Evolutionary conservation across 2,113 vertebrate genomes (phyloP).

Genomic region (Phrynosoma platyrhinos): DNA sequence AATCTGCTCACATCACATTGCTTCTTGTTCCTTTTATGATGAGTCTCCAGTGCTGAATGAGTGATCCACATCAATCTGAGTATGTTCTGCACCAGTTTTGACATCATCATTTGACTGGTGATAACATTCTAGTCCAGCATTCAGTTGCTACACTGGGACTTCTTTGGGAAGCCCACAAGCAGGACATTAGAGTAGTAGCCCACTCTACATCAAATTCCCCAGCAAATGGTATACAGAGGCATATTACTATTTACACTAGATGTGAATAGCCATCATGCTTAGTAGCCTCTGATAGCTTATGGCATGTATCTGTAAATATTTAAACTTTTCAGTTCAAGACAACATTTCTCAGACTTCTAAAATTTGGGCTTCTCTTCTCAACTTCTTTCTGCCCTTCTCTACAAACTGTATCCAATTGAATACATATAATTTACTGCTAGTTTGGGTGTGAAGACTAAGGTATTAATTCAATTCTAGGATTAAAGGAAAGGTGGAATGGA

Average conservation of each 20-base stretch:
- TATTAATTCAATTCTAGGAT: not conserved
- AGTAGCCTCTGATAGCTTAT: too few species aligned
- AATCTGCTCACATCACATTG: too few species aligned
- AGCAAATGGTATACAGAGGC: not conserved
- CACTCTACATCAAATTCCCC: not conserved
- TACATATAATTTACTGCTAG: not conserved
- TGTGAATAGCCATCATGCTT: too few species aligned
- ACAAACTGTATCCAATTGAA: not conserved
- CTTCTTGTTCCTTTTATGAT: too few species aligned
- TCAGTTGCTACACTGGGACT: not conserved
- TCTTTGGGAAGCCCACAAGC: not conserved
- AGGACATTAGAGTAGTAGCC: not conserved
- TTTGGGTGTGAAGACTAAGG: not conserved
- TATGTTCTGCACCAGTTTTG: too few species aligned
- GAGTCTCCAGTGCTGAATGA: not conserved
- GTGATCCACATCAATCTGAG: too few species aligned
- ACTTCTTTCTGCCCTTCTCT: not conserved
- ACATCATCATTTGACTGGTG: not conserved
- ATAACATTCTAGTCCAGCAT: not conserved
- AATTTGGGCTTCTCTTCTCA: too few species aligned
- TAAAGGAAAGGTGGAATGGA: not conserved
- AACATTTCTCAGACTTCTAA: too few species aligned
- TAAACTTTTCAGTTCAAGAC: too few species aligned
- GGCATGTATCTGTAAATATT: too few species aligned
- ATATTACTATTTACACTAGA: not conserved